Evolutionary conservation across 2,113 vertebrate genomes (phyloP).

Genomic region (Balaeniceps rex): DNA sequence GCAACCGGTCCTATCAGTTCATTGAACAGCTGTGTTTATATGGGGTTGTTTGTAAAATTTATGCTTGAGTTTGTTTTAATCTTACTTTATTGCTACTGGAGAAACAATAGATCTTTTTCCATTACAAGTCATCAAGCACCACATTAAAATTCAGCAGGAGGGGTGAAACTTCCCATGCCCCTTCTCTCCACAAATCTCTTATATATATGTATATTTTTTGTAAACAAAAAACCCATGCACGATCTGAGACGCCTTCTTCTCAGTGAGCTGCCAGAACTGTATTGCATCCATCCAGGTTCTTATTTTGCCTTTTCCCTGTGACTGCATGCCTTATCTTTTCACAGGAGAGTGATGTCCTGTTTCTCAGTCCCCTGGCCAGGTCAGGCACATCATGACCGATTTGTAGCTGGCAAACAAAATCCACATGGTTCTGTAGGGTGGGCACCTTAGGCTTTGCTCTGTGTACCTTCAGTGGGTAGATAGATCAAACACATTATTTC

Average conservation of each 20-base stretch:
- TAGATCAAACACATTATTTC: background rate
- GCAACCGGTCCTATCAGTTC: background rate
- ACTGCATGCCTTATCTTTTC: background rate
- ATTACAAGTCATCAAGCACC: background rate
- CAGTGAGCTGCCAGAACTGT: background rate
- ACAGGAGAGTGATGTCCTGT: background rate
- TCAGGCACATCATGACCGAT: background rate
- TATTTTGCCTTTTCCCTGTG: background rate
- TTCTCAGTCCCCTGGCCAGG: background rate
- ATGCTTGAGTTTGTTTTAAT: constrained; percentile 53
- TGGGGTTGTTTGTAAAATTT: constrained; percentile 41
- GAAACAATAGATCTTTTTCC: constrained; percentile 48
- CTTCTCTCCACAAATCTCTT: background rate
- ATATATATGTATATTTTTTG: background rate
- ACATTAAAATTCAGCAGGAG: constrained; percentile 15
- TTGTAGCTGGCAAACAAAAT: background rate
- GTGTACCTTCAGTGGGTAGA: background rate
- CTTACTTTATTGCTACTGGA: constrained; percentile 39
- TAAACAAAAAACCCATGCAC: rapidly evolving
- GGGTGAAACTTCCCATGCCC: background rate
- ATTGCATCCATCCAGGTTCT: background rate
- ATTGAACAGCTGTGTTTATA: constrained; percentile 56
- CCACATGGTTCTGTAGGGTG: background rate
- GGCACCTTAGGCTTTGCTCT: background rate
- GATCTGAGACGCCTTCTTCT: rapidly evolving